These are phyloP conservation scores for Drosophila guanche DNA, from an alignment of 1,140 invertebrate species.

Conservation along the genomic window DNA sequence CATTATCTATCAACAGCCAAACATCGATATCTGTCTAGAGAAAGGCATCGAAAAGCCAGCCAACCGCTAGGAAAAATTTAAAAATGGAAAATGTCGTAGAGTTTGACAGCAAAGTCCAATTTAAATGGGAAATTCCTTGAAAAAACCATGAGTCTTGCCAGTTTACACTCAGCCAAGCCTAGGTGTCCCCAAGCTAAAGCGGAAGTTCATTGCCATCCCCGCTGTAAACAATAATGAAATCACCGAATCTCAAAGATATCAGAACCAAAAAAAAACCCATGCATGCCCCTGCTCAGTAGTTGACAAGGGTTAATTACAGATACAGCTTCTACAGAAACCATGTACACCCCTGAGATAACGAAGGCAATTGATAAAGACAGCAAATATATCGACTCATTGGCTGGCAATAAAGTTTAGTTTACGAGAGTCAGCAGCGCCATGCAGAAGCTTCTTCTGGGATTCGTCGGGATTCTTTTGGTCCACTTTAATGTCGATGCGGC, in stretches of 20 bases:
- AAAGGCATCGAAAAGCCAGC: no score
- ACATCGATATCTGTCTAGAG: no score
- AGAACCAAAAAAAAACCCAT: conserved; percentile 33
- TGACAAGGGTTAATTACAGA: conserved; percentile 46
- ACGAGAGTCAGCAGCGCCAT: conserved; percentile 21
- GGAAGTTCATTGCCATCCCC: conserved; percentile 50
- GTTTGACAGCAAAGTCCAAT: no score
- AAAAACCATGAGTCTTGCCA: no score
- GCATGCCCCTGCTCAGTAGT: neutral
- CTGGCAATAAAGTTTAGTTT: conserved; percentile 38
- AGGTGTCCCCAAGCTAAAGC: conserved; percentile 1
- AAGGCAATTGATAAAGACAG: conserved; percentile 31
- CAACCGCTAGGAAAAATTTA: no score
- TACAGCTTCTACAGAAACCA: conserved; percentile 48
- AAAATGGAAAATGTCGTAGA: no score
- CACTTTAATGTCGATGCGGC: neutral
- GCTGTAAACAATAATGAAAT: conserved; percentile 46
- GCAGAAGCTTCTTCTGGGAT: conserved; percentile 29
- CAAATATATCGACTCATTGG: conserved; percentile 37
- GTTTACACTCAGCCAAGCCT: no score
- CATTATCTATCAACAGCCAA: no score
- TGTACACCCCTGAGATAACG: conserved; percentile 41
- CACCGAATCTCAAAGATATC: conserved; percentile 38
- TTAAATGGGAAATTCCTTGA: no score
- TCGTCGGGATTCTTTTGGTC: conserved; percentile 1